Evolutionary conservation across 2,113 vertebrate genomes (phyloP), one percentile per base, ranked within the genome.

Genomic region (Dendropsophus ebraccatus): DNA sequence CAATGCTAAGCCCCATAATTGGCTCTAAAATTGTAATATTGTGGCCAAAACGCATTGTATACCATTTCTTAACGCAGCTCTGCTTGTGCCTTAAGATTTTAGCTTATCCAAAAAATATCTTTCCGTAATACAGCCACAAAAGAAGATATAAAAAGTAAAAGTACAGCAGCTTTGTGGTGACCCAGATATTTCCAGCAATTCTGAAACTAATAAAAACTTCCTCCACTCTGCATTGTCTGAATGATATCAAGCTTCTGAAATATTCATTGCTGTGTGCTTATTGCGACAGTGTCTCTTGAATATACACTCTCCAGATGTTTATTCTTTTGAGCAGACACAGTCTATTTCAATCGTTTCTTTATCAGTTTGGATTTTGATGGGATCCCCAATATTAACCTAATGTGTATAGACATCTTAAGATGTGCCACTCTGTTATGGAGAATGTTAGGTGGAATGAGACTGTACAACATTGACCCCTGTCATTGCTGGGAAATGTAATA

Each of bases 401-500:
- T 35, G 14, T 35, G 28, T 35, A 8, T 21, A 1, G 30, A 1
- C 16, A 35, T 4, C 16, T 9, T 69, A 19, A 6, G 10, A 35
- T 9, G 4, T 67, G 62, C 28, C 30, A 17, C 62, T 16, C 14
- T 67, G 49, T 50, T 16, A 30, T 1, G 23, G 4, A 67, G 30
- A 0, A 67, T 67, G 28, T 7, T 67, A 67, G 62, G 16, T 69
- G 32, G 30, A 65, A 65, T 65, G 14, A 65, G 62, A 30, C 62
- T 5, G 1, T 30, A 25, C 28, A 17, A 16, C 28, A 30, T 16
- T 11, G 62, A 30, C 4, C 30, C 65, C 17, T 69, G 65, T 17
- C 30, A 62, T 47, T 60, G 14, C 41, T 56, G 19, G 54, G 54
- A 75, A 73, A 67, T 47, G 37, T 60, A 72, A 75, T 84, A 58